Evolutionary conservation across 2,888 invertebrate genomes (phyloP).

Genomic region (Pachliopta kotzebuea): DNA sequence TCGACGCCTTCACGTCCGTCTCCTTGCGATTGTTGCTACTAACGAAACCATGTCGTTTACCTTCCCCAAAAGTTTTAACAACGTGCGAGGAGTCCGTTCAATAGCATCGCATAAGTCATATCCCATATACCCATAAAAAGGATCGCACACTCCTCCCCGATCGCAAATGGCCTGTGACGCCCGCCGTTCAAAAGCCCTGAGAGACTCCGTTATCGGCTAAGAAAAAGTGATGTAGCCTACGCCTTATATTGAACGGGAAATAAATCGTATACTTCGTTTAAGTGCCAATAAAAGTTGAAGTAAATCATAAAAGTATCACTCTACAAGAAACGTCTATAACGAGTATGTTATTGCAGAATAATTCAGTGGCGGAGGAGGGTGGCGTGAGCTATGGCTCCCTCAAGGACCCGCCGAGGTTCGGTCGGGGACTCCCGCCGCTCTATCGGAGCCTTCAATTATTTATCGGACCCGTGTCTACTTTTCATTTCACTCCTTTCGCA

Average conservation of each 20-base stretch:
- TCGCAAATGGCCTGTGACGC: slow-evolving; percentile 64
- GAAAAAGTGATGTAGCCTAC: slow-evolving; percentile 76
- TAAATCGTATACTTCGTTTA: slow-evolving; percentile 80
- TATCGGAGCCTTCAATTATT: slow-evolving; percentile 80
- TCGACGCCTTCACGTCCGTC: no score
- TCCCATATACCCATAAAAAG: slow-evolving; percentile 30
- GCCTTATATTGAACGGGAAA: slow-evolving; percentile 77
- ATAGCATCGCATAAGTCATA: slow-evolving; percentile 26
- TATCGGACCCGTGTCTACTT: slow-evolving; percentile 80
- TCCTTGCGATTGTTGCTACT: no score
- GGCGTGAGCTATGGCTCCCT: slow-evolving; percentile 75
- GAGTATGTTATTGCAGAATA: slow-evolving; percentile 80
- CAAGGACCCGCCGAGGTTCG: slow-evolving; percentile 58
- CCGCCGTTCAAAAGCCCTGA: slow-evolving; percentile 54
- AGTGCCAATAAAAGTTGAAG: slow-evolving; percentile 80
- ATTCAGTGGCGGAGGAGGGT: slow-evolving; percentile 75
- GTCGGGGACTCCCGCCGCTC: slow-evolving; percentile 73
- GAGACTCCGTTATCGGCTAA: slow-evolving; percentile 60
- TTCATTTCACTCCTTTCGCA: slow-evolving; percentile 76
- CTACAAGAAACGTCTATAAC: slow-evolving; percentile 77
- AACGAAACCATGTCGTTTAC: not conserved
- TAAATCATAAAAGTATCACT: slow-evolving; percentile 81
- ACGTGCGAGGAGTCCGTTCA: slow-evolving; percentile 27
- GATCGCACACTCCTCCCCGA: slow-evolving; percentile 34
- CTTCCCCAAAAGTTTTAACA: slow-evolving; percentile 15